Evolutionary conservation across 1,140 invertebrate genomes (phyloP), one percentile per base, ranked within the genome.

Genomic region (Drosophila teissieri): DNA sequence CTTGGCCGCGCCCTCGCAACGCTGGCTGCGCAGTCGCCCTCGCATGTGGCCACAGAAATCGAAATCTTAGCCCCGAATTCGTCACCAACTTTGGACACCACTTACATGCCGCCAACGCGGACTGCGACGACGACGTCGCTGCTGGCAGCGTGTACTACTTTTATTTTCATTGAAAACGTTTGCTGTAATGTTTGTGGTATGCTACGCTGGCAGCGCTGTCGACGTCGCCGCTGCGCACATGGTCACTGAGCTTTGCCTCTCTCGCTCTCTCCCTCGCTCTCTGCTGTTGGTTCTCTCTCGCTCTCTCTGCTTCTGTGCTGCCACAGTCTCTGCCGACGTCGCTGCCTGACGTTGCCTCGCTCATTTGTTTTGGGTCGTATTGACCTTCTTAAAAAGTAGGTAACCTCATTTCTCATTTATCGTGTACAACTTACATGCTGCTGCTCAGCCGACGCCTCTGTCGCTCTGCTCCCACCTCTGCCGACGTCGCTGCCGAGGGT

Each of bases 341-440:
- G 73, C 79, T 76, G 76, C 73, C 70, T 78, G 62, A 60, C 82
- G 82, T 85, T 78, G 73, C 73, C 83, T 83, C 84, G 84, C 84
- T 89, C 84, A 88, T 88, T 88, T 88, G 84, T 88, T 88, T 88
- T 88, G 84, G 84, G 84, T 80, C 85, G 84, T 89, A 88, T 88
- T 90, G 88, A 90, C 88, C 88, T 90, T 90, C 88, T 90, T 90
- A 86, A 90, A 90, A 90, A 90, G 88, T 90, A 90, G 88, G 88
- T 90, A 90, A 90, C 88, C 88, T 90, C 88, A 90, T 90, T 90
- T 90, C 88, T 78, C 88, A 91, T 90, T 90, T 90, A 90, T 90
- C 88, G 88, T 90, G 74, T 90, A 90, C 88, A 90, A 91, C 88
- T 90, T 90, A 90, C 88, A 90, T 86, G 81, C 77, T 61, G 76